These are phyloP conservation scores for Tipula confusa DNA, from an alignment of 2,888 invertebrate species.

Conservation along the genomic window DNA sequence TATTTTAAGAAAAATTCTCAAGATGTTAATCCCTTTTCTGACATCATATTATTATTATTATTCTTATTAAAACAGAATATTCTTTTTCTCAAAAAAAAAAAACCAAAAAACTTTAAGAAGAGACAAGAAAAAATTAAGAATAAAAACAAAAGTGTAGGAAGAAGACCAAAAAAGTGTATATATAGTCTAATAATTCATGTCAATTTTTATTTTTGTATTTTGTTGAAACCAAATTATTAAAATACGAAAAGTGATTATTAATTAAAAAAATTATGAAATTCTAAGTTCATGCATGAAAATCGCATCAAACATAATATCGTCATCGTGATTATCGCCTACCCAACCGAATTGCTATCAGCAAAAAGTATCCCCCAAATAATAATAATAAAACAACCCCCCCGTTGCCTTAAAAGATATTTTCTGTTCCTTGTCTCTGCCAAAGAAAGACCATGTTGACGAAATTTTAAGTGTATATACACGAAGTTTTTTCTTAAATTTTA, in stretches of 20 bases:
- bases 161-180: background rate
- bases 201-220: background rate
- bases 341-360: background rate
- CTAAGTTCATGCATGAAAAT: background rate
- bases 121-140: constrained; percentile 3
- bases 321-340: constrained; percentile 5
- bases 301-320: constrained; percentile 16
- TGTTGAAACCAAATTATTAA: constrained; percentile 9
- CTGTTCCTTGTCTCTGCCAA: background rate
- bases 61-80: background rate
- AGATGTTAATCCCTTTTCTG: constrained; percentile 20
- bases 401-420: background rate
- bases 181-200: constrained; percentile 25
- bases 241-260: background rate
- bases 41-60: background rate
- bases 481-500: too few relatives aligned
- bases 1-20: background rate
- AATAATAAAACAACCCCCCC: background rate
- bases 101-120: background rate
- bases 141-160: background rate
- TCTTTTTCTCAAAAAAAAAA: background rate
- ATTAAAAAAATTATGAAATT: background rate
- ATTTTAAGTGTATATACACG: background rate
- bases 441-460: background rate
- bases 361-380: background rate